These are phyloP conservation scores for Lycocerus yunnanus DNA, from an alignment of 2,888 invertebrate species.

Conservation along the genomic window DNA sequence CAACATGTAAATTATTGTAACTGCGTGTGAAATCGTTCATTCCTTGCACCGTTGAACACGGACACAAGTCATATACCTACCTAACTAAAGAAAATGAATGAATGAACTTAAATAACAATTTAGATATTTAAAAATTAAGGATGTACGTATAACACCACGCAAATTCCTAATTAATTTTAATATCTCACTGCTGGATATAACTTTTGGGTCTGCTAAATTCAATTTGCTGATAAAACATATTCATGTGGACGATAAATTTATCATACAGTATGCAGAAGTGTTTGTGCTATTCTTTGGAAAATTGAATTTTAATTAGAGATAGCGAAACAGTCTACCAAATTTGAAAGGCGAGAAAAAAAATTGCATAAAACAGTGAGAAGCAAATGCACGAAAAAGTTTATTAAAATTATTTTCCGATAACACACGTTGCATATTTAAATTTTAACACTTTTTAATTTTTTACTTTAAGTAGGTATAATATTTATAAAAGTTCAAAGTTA, in stretches of 20 bases:
- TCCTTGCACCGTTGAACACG: conserved; percentile 44
- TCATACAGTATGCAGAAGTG: background rate
- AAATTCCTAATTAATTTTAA: background rate
- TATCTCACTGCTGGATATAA: background rate
- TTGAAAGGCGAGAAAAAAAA: background rate
- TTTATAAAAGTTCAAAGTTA: background rate
- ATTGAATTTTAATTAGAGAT: background rate
- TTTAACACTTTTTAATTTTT: background rate
- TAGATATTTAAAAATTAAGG: conserved; percentile 12
- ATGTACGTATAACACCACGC: conserved; percentile 7
- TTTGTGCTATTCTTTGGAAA: background rate
- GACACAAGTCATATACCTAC: conserved; percentile 43
- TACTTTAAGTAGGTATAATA: no score
- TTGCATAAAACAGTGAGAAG: background rate
- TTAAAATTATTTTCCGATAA: background rate
- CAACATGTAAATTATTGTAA: conserved; percentile 36
- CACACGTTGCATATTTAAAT: background rate
- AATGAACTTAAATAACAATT: conserved; percentile 38
- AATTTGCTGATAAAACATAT: background rate
- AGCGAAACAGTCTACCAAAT: background rate
- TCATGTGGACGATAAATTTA: background rate
- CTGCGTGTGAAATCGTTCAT: conserved; percentile 46
- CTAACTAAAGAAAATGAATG: conserved; percentile 46
- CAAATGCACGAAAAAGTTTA: no score
- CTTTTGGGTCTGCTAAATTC: background rate